Percentiles rank a stretch among this genome's conserved stretches.
Evolutionary conservation across 2,113 vertebrate species (phyloP).

Genomic region (Gallinago media): DNA sequence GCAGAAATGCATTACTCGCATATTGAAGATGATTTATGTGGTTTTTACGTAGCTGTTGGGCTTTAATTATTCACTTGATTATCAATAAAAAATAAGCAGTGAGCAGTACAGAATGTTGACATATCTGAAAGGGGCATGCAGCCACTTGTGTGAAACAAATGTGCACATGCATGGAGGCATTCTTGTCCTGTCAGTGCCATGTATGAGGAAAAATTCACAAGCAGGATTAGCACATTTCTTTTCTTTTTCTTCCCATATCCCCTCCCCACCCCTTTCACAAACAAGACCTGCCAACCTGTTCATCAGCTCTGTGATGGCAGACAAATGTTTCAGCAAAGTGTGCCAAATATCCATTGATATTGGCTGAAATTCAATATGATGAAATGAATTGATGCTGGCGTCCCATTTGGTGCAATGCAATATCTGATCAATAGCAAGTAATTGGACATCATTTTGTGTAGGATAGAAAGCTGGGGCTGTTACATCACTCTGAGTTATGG

Average conservation of each 20-base stretch:
- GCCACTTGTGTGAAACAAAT: not conserved
- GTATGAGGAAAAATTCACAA: constrained; percentile 54
- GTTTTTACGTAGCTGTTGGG: constrained; percentile 64
- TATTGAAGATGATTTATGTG: constrained; percentile 74
- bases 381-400: constrained; percentile 73
- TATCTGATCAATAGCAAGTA: constrained; percentile 79
- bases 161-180: not conserved
- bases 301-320: constrained; percentile 75
- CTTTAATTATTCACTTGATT: constrained; percentile 82
- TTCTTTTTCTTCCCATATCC: constrained; percentile 3
- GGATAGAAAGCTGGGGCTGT: constrained; percentile 64
- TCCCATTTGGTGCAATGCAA: constrained; percentile 60
- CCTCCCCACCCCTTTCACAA: constrained; percentile 14
- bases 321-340: constrained; percentile 76
- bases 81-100: constrained; percentile 81
- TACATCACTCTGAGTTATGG: constrained; percentile 70
- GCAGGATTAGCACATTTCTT: constrained; percentile 49
- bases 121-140: constrained; percentile 35
- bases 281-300: constrained; percentile 78
- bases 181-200: constrained; percentile 10
- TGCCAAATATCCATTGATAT: constrained; percentile 78
- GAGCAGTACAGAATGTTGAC: constrained; percentile 51
- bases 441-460: constrained; percentile 70
- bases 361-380: constrained; percentile 78
- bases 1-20: constrained; percentile 43